Percentiles rank a stretch among this genome's conserved stretches.
Evolutionary conservation across 2,113 vertebrate species (phyloP).

Genomic region (Anas platyrhynchos): DNA sequence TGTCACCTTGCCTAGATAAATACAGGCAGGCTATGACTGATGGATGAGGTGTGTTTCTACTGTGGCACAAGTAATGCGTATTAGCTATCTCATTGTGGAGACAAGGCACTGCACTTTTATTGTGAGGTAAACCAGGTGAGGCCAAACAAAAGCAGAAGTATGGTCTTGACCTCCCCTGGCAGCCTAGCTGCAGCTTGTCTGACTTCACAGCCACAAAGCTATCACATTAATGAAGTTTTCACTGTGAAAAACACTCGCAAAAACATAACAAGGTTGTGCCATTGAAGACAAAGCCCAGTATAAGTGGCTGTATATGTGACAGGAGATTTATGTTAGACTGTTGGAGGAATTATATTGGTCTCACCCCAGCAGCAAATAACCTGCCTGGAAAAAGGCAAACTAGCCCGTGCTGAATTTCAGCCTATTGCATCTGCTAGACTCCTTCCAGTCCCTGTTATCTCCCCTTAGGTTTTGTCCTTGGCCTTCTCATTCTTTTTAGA

Average conservation of each 20-base stretch:
- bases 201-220: background rate
- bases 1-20: conserved; percentile 3
- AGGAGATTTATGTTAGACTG: background rate
- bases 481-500: background rate
- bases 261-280: background rate
- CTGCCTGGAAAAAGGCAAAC: conserved; percentile 4
- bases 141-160: background rate
- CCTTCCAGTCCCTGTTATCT: background rate
- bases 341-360: background rate
- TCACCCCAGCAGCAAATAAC: background rate
- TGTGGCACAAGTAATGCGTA: background rate
- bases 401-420: background rate
- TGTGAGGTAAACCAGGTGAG: background rate
- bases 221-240: background rate
- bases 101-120: background rate
- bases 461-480: background rate
- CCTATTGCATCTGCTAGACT: background rate
- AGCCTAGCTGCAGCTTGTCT: background rate
- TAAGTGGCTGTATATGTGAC: background rate
- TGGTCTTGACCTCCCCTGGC: background rate
- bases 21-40: background rate
- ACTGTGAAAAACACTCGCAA: background rate
- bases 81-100: background rate
- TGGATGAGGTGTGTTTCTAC: background rate
- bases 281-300: background rate